A percentile compares a stretch with the other conserved stretches of the same genome.
Conservation (phyloP, 2,797 vertebrate genomes). For the Novumbra hubbsi region DNA sequence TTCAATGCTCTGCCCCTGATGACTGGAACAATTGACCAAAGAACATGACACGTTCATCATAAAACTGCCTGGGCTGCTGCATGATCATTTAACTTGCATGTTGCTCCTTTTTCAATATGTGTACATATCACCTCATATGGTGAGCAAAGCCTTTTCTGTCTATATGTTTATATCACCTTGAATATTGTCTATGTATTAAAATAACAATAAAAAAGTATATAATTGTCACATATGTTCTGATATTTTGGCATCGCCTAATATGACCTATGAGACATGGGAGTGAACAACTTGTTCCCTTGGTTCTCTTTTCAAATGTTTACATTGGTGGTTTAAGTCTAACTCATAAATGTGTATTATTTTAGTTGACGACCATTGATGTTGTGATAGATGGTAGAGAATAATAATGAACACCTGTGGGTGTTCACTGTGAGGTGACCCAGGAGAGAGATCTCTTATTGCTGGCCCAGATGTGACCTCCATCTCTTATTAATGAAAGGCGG, state of each 20-base stretch:
- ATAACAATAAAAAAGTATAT: no score
- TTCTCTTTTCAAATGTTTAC: not conserved
- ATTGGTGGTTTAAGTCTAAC: not conserved
- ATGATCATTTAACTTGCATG: no score
- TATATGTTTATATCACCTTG: no score
- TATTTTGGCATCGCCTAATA: not conserved
- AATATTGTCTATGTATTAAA: no score
- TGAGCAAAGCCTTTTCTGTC: no score
- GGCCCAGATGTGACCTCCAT: conserved; percentile 1
- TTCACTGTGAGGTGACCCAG: not conserved
- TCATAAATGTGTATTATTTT: not conserved
- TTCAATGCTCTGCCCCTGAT: no score
- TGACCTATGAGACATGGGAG: not conserved
- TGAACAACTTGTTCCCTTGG: not conserved
- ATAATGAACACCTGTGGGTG: not conserved
- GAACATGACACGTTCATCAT: no score
- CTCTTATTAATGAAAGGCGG: not conserved
- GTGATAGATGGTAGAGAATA: not conserved
- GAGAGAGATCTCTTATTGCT: not conserved
- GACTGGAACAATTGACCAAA: no score
- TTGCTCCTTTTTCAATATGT: no score
- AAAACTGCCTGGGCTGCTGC: no score
- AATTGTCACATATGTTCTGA: not conserved
- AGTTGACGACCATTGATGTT: not conserved
- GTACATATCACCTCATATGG: no score